These are phyloP conservation scores for Drosophila funebris DNA, from an alignment of 1,140 invertebrate genomes.

Conservation along the genomic window DNA sequence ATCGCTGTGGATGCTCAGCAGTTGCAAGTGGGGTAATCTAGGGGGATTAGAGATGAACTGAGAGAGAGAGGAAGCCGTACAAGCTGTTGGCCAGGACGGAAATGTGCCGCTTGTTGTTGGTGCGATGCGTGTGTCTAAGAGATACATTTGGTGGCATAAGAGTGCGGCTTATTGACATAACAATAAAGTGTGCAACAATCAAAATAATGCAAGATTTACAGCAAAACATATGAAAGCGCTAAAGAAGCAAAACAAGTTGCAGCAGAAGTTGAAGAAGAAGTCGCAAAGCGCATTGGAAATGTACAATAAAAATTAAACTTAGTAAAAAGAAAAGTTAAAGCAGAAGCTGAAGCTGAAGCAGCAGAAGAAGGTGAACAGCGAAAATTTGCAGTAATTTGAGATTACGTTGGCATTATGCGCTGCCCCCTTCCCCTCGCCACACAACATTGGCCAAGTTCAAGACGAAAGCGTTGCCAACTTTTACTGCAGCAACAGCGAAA, in stretches of 20 bases:
- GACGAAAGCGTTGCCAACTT: slow-evolving; percentile 52
- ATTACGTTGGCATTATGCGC: slow-evolving; percentile 70
- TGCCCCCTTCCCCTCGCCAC: background rate
- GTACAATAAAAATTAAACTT: slow-evolving; percentile 52
- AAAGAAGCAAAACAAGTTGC: slow-evolving; percentile 4
- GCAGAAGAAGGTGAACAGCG: slow-evolving; percentile 47
- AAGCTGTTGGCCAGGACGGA: slow-evolving; percentile 30
- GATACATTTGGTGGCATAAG: slow-evolving; percentile 52
- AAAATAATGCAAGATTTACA: slow-evolving; percentile 73
- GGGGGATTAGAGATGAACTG: too few relatives aligned
- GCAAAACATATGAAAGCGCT: slow-evolving; percentile 28
- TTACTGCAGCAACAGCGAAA: slow-evolving; percentile 65
- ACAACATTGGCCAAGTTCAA: slow-evolving; percentile 3
- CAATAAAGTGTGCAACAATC: slow-evolving; percentile 65
- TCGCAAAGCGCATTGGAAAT: slow-evolving; percentile 53
- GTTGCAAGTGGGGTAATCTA: background rate
- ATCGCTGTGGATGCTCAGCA: slow-evolving; percentile 6
- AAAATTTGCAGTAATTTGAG: slow-evolving; percentile 81
- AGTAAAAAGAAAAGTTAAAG: slow-evolving; percentile 35
- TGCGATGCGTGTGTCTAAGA: background rate
- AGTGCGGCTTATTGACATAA: slow-evolving; percentile 67
- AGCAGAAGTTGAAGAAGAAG: slow-evolving; percentile 12
- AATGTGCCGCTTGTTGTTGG: slow-evolving; percentile 18
- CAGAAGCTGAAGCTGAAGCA: slow-evolving; percentile 13
- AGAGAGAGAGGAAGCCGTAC: background rate